Conservation (phyloP, 2,888 invertebrate genomes). For the Mechanitis mazaeus region DNA sequence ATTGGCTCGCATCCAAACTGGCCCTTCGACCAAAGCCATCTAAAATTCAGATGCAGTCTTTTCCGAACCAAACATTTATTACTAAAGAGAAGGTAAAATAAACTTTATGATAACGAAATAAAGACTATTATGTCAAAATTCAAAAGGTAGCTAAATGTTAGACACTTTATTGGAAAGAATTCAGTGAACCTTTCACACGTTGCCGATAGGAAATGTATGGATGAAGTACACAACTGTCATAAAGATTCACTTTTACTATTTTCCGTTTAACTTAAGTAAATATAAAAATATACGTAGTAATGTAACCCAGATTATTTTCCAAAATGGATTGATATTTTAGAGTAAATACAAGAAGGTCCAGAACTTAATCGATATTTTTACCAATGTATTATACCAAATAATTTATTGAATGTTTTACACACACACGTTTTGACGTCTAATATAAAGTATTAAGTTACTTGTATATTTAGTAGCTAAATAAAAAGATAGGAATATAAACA, state of each 20-base stretch:
- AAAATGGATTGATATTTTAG: too few relatives aligned
- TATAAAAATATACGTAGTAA: too few relatives aligned
- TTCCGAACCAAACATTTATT: slow-evolving; percentile 10
- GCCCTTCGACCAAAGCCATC: slow-evolving; percentile 34
- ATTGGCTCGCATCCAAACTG: slow-evolving; percentile 45
- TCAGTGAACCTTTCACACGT: slow-evolving; percentile 27
- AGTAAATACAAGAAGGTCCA: too few relatives aligned
- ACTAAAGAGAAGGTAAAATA: slow-evolving; percentile 11
- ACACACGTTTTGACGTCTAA: neutral
- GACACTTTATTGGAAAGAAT: slow-evolving; percentile 25
- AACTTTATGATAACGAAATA: slow-evolving; percentile 14
- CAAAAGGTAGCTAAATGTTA: slow-evolving; percentile 13
- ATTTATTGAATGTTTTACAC: too few relatives aligned
- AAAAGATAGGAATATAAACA: neutral
- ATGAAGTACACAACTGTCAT: slow-evolving; percentile 14
- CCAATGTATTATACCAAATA: too few relatives aligned
- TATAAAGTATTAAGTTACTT: neutral
- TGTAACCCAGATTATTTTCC: too few relatives aligned
- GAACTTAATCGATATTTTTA: too few relatives aligned
- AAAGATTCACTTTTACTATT: slow-evolving; percentile 2
- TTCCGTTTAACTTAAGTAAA: neutral
- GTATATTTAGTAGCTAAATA: neutral
- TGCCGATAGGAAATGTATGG: slow-evolving; percentile 30
- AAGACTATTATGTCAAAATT: slow-evolving; percentile 5
- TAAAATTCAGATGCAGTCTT: slow-evolving; percentile 48